phyloP scores from a whole-genome alignment of 2,113 vertebrate species.

The Naja naja region DNA sequence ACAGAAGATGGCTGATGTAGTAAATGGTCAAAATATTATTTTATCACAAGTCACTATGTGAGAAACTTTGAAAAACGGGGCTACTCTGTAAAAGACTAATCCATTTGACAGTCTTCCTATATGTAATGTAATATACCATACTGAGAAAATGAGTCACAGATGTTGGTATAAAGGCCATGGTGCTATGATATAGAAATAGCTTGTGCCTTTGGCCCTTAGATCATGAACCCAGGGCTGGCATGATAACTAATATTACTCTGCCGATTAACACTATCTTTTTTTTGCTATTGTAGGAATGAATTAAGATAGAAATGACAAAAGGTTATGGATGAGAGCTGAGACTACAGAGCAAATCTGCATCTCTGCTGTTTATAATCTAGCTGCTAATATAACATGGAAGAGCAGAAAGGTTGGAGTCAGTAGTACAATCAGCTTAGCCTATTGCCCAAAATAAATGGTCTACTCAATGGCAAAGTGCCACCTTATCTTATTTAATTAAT shows the following conservation, averaged over 20 bases:
- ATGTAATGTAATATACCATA: not conserved
- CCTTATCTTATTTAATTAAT: not conserved
- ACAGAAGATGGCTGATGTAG: not conserved
- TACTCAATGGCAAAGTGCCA: not conserved
- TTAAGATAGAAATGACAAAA: not conserved
- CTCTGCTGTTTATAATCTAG: not conserved
- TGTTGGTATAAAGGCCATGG: not conserved
- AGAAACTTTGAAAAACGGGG: not conserved
- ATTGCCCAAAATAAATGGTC: not conserved
- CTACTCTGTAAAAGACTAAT: not conserved
- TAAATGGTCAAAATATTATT: not conserved
- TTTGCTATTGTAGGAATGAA: not conserved
- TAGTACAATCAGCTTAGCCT: not conserved
- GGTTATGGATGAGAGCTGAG: not conserved
- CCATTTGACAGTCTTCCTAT: not conserved
- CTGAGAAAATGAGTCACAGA: not conserved
- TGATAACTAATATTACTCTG: not conserved
- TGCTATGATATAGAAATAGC: not conserved
- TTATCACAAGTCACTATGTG: not conserved
- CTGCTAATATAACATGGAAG: not conserved
- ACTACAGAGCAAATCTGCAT: not conserved
- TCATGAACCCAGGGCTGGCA: not conserved
- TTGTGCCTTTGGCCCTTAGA: not conserved
- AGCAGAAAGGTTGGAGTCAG: not conserved
- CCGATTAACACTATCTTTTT: not conserved